phyloP scores from a whole-genome alignment of 2,888 invertebrate genomes.

The Calameuta idolon region DNA sequence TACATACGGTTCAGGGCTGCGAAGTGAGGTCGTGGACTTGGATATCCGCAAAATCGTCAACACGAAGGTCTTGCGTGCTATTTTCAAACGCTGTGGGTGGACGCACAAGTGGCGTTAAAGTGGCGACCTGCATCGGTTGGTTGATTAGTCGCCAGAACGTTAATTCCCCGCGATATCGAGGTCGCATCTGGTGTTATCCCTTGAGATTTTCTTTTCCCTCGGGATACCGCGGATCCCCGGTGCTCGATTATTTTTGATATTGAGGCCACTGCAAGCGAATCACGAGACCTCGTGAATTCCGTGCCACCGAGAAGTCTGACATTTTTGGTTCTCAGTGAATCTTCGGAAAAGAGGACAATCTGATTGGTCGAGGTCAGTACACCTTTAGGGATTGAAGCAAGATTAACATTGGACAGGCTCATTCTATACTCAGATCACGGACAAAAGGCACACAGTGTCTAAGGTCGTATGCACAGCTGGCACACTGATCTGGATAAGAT shows the following conservation, averaged over 20 bases:
- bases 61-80: not conserved
- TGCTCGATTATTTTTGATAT: constrained; percentile 41
- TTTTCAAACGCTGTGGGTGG: not conserved
- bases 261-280: constrained; percentile 35
- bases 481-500: constrained; percentile 36
- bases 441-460: not conserved
- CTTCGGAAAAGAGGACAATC: no score
- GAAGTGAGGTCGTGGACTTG: not conserved
- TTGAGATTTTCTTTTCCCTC: constrained; percentile 6
- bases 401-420: not conserved
- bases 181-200: constrained; percentile 36
- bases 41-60: not conserved
- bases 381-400: not conserved
- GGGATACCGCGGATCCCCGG: constrained; percentile 22
- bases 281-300: not conserved
- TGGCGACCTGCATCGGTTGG: not conserved
- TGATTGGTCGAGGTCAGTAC: no score
- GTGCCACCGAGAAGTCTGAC: not conserved
- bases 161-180: constrained; percentile 37
- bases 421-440: no score
- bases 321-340: not conserved
- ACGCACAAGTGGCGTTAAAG: not conserved
- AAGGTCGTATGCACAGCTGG: constrained; percentile 37
- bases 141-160: constrained; percentile 22
- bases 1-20: not conserved